A percentile compares a stretch with the other conserved stretches of the same genome.
phyloP scores from a whole-genome alignment of 2,888 invertebrate genomes.

The Petrolisthes cinctipes region DNA sequence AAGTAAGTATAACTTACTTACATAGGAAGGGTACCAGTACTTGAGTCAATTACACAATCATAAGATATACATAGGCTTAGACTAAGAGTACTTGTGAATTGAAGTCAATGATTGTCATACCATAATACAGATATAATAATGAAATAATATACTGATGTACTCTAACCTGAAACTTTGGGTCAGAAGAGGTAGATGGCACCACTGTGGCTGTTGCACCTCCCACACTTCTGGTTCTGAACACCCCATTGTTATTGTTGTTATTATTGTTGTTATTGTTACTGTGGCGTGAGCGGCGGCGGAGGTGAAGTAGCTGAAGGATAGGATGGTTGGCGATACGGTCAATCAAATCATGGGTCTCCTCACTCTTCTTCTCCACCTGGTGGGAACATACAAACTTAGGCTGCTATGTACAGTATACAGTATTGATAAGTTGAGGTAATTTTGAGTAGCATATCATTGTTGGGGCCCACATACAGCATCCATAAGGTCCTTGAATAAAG shows the following conservation, averaged over 20 bases:
- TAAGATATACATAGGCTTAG: too few relatives aligned
- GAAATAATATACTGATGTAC: too few relatives aligned
- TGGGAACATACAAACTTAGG: not conserved
- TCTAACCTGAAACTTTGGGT: constrained; percentile 58
- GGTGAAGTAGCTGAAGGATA: constrained; percentile 61
- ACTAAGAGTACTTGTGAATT: too few relatives aligned
- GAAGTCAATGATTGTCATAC: too few relatives aligned
- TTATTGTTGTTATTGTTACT: not conserved
- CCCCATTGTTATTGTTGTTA: constrained; percentile 20
- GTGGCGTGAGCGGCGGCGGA: constrained; percentile 52
- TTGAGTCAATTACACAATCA: too few relatives aligned
- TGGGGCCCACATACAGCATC: not conserved
- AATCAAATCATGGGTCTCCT: constrained; percentile 62
- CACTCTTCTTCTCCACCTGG: constrained; percentile 63
- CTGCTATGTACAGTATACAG: not conserved
- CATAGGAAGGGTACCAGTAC: too few relatives aligned
- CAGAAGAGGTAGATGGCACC: constrained; percentile 57
- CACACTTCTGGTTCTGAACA: constrained; percentile 17
- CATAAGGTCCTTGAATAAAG: too few relatives aligned
- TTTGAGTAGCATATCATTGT: not conserved
- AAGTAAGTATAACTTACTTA: too few relatives aligned
- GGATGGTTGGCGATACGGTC: constrained; percentile 65
- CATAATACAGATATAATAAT: too few relatives aligned
- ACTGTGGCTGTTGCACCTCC: constrained; percentile 15
- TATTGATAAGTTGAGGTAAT: not conserved